Evolutionary conservation across 2,888 invertebrate species (phyloP).

Genomic region (Seira musarum): DNA sequence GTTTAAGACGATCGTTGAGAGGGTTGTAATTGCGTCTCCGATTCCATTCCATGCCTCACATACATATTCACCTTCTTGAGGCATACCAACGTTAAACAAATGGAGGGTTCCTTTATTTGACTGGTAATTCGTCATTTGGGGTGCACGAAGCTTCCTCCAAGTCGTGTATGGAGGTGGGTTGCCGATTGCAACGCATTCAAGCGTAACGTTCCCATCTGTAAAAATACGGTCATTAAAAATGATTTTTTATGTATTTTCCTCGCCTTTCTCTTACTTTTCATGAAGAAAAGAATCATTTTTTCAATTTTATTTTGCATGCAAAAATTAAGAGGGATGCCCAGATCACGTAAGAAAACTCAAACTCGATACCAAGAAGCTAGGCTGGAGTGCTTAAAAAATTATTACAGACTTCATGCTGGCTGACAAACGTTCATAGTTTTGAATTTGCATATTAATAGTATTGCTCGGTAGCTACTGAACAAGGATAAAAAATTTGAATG

Average conservation of each 20-base stretch:
- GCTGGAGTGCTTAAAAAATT: background rate
- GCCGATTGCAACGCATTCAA: conserved; percentile 82
- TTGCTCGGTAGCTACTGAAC: background rate
- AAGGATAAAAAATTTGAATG: background rate
- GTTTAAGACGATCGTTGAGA: conserved; percentile 72
- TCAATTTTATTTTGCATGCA: background rate
- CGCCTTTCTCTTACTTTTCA: background rate
- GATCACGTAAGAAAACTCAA: background rate
- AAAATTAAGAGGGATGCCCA: background rate
- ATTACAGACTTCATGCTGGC: conserved; percentile 36
- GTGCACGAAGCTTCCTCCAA: conserved; percentile 76
- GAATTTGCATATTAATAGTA: conserved; percentile 42
- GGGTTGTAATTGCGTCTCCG: conserved; percentile 75
- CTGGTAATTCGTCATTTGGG: conserved; percentile 63
- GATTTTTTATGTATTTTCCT: conserved; percentile 56
- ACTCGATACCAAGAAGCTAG: background rate
- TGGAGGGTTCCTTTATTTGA: conserved; percentile 75
- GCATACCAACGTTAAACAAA: conserved; percentile 76
- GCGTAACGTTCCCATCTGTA: conserved; percentile 78
- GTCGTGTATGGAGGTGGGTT: conserved; percentile 79
- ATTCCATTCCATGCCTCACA: conserved; percentile 82
- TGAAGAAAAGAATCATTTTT: background rate
- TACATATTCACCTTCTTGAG: conserved; percentile 84
- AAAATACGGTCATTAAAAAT: conserved; percentile 68
- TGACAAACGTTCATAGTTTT: conserved; percentile 40